Evolutionary conservation across 2,113 vertebrate species (phyloP), one percentile per base, ranked within the genome.

Genomic region (Anarhynchus alexandrinus): DNA sequence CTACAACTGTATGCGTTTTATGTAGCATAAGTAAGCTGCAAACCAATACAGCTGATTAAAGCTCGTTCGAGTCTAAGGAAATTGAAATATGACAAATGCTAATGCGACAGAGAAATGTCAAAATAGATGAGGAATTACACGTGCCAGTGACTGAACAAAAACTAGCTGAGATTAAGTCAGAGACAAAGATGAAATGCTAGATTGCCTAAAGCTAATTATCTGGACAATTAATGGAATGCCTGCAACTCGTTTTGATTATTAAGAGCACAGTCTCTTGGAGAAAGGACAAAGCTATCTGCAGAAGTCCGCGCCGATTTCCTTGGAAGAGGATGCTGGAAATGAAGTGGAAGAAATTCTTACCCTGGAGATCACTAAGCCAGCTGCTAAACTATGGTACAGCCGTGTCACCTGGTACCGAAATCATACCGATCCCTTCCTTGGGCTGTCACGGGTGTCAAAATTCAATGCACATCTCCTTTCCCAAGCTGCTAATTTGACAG

Each of bases 211-310:
- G 97, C 96, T 91, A 95, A 97, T 98, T 98, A 98, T 97, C 97
- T 92, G 97, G 97, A 97, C 97, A 97, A 98, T 96, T 97, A 97
- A 98, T 97, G 97, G 97, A 97, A 97, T 92, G 97, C 94, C 94
- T 98, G 93, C 58, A 95, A 96, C 97, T 97, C 81, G 1, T 97
- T 97, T 91, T 95, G 92, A 96, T 96, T 97, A 96, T 96, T 97
- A 97, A 96, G 94, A 97, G 94, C 95, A 94, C 96, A 94, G 93
- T 94, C 96, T 96, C 42, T 92, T 76, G 92, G 94, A 97, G 51
- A 97, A 92, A 95, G 90, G 96, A 98, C 96, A 97, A 96, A 94
- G 94, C 95, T 93, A 95, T 97, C 94, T 98, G 95, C 95, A 96
- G 96, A 86, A 88, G 96, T 94, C 97, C 16, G 29, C 9, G 42